Conservation (phyloP, 2,888 invertebrate species). For the Eupithecia pulchellata region DNA sequence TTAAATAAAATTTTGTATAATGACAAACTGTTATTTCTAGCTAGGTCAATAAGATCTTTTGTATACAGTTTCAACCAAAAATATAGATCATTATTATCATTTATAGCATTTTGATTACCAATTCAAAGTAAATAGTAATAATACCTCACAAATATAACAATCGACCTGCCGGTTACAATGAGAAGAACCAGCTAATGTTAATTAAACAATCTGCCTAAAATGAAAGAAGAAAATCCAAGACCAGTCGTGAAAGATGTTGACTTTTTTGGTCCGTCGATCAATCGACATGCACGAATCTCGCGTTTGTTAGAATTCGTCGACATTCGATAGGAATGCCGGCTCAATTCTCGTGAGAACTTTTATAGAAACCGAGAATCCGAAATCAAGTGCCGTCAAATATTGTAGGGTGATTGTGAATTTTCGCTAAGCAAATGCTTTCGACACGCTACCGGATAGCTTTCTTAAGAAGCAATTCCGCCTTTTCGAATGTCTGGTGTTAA, state of each 20-base stretch:
- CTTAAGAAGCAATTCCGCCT: conserved; percentile 71
- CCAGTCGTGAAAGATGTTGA: conserved; percentile 60
- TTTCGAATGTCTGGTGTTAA: conserved; percentile 56
- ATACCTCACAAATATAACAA: not conserved
- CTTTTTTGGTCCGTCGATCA: conserved; percentile 75
- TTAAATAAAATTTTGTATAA: no score
- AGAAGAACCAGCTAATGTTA: not conserved
- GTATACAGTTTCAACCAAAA: no score
- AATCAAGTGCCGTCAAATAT: conserved; percentile 74
- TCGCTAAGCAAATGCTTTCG: conserved; percentile 81
- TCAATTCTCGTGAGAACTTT: conserved; percentile 82
- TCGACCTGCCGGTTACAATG: not conserved
- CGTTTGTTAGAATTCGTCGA: conserved; percentile 76
- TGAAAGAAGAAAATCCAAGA: conserved; percentile 6
- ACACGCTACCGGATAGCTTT: conserved; percentile 73
- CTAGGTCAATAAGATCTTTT: no score
- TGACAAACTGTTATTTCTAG: no score
- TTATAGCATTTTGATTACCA: no score
- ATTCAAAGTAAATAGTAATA: no score
- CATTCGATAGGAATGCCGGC: conserved; percentile 72
- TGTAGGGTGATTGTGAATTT: conserved; percentile 77
- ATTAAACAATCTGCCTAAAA: not conserved
- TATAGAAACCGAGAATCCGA: conserved; percentile 48
- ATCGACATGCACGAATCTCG: conserved; percentile 83
- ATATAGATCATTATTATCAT: no score